A percentile compares a stretch with the other conserved stretches of the same genome.
Conservation (phyloP, 2,888 invertebrate species). For the Corythucha ciliata region DNA sequence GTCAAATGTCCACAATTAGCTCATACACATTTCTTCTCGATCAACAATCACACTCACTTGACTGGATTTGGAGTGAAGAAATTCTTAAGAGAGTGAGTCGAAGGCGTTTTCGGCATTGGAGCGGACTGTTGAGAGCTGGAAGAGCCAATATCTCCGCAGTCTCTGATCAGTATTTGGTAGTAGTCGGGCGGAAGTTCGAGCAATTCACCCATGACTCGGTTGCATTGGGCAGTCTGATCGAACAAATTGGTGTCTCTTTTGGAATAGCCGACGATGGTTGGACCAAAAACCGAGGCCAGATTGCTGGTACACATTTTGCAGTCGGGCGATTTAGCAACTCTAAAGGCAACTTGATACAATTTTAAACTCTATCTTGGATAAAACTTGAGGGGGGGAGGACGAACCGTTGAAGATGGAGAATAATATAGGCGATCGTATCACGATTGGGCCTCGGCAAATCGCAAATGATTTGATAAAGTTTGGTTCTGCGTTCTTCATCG, state of each 20-base stretch:
- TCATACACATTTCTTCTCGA: no score
- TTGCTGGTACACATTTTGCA: slow-evolving; percentile 81
- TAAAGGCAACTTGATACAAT: slow-evolving; percentile 40
- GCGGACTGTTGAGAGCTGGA: neutral
- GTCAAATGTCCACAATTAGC: no score
- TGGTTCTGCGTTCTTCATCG: slow-evolving; percentile 51
- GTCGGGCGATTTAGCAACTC: slow-evolving; percentile 69
- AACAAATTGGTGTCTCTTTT: slow-evolving; percentile 59
- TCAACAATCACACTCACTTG: no score
- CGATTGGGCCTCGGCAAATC: slow-evolving; percentile 85
- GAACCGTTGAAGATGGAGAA: slow-evolving; percentile 77
- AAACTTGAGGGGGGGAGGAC: neutral
- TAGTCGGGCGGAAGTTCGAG: slow-evolving; percentile 63
- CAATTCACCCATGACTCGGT: slow-evolving; percentile 59
- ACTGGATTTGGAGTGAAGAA: slow-evolving; percentile 16
- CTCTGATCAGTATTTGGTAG: slow-evolving; percentile 55
- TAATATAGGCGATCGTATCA: slow-evolving; percentile 86
- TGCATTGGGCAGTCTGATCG: no score
- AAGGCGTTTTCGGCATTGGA: slow-evolving; percentile 17
- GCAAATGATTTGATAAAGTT: slow-evolving; percentile 64
- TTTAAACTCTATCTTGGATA: neutral
- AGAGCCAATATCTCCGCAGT: slow-evolving; percentile 4
- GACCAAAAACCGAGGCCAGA: slow-evolving; percentile 84
- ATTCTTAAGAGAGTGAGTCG: slow-evolving; percentile 10
- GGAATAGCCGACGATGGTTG: slow-evolving; percentile 86